A percentile compares a stretch with the other conserved stretches of the same genome.
phyloP scores from a whole-genome alignment of 2,797 vertebrate species.

The Myiotriccus ornatus region DNA sequence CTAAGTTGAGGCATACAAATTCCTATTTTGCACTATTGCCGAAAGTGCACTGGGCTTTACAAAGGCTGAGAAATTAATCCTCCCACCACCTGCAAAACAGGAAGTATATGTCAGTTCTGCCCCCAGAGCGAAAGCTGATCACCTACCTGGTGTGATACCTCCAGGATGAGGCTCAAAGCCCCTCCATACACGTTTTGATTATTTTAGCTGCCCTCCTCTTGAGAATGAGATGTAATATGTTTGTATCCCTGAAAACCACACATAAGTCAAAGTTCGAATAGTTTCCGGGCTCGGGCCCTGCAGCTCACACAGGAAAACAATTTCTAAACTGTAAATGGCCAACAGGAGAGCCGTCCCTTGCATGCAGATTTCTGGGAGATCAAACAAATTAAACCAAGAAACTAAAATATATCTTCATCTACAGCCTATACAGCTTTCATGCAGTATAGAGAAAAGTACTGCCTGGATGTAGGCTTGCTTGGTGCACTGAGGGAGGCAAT shows the following conservation, averaged over 20 bases:
- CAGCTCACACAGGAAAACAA: background rate
- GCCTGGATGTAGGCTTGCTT: background rate
- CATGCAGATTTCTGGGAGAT: background rate
- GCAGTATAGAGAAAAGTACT: background rate
- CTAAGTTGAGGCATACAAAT: background rate
- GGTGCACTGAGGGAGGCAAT: background rate
- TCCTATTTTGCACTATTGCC: background rate
- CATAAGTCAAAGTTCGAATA: fast-evolving
- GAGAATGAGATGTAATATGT: fast-evolving
- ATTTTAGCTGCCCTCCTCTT: background rate
- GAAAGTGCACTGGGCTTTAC: background rate
- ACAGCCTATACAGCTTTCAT: background rate
- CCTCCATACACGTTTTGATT: fast-evolving
- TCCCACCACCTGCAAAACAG: background rate
- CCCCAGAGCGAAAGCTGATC: fast-evolving
- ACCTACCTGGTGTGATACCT: background rate
- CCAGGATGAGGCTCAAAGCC: background rate
- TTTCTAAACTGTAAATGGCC: background rate
- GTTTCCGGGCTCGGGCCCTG: background rate
- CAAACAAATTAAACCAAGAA: background rate
- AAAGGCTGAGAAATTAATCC: background rate
- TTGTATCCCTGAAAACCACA: background rate
- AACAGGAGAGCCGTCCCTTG: background rate
- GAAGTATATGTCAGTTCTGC: background rate
- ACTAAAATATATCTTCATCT: background rate